phyloP scores from a whole-genome alignment of 2,888 invertebrate species.

The Synanthedon formicaeformis region DNA sequence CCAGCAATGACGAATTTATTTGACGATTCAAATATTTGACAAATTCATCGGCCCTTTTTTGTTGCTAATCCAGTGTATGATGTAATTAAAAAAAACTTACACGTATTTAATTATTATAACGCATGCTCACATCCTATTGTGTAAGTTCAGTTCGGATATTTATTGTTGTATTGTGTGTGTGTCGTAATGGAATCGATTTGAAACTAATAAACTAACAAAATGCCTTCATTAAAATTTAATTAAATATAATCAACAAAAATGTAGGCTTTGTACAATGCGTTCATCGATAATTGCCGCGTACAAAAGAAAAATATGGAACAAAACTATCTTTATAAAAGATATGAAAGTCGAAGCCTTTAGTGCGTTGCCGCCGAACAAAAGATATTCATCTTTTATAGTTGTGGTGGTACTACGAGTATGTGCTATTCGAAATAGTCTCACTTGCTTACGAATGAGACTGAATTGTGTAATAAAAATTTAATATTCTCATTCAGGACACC shows the following conservation, averaged over 20 bases:
- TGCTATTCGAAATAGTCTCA: too few species aligned
- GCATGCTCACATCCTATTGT: too few species aligned
- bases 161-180: background rate
- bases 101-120: too few species aligned
- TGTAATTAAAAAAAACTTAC: too few species aligned
- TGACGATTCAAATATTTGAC: too few species aligned
- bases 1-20: too few species aligned
- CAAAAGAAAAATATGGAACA: conserved; percentile 33
- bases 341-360: conserved; percentile 18
- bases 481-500: too few species aligned
- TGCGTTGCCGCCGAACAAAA: conserved; percentile 31
- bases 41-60: too few species aligned
- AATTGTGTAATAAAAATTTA: too few species aligned
- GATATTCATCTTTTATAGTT: conserved; percentile 19
- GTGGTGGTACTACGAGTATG: conserved; percentile 1
- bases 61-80: too few species aligned
- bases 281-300: conserved; percentile 27
- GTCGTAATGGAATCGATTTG: conserved; percentile 2
- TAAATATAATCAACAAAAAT: conserved; percentile 20
- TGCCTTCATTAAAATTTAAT: conserved; percentile 28
- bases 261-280: conserved; percentile 14
- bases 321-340: conserved; percentile 24
- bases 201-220: conserved; percentile 21
- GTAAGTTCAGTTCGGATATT: background rate
- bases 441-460: too few species aligned